These are phyloP conservation scores for Drosophila conformis DNA, from an alignment of 2,888 invertebrate genomes.

Conservation along the genomic window DNA sequence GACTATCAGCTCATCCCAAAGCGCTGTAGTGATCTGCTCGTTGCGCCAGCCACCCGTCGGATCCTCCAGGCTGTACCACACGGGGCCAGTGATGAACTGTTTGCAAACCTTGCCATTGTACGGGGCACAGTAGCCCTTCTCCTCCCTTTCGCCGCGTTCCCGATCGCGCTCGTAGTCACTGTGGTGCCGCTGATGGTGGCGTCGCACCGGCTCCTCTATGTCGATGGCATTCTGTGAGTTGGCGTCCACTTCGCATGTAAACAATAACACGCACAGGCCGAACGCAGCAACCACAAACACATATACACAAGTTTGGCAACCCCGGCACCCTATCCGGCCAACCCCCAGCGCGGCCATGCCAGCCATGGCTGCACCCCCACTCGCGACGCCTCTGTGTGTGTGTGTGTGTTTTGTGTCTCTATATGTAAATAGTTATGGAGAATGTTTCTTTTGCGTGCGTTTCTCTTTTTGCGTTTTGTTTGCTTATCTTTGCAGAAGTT, in stretches of 20 bases:
- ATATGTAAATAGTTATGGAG: conserved; percentile 45
- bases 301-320: conserved; percentile 34
- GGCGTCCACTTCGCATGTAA: conserved; percentile 65
- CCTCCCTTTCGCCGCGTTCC: conserved; percentile 61
- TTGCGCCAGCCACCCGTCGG: conserved; percentile 90
- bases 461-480: conserved; percentile 16
- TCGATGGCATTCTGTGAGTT: conserved; percentile 73
- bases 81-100: conserved; percentile 88
- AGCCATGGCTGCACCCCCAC: conserved; percentile 53
- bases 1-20: conserved; percentile 94
- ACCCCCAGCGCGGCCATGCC: conserved; percentile 35
- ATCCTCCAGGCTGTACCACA: conserved; percentile 91
- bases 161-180: conserved; percentile 52
- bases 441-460: conserved; percentile 12
- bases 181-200: conserved; percentile 74
- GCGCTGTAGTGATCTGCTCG: conserved; percentile 92
- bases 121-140: conserved; percentile 91
- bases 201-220: conserved; percentile 60
- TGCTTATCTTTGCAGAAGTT: conserved; percentile 4
- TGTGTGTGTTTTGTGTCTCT: conserved; percentile 38
- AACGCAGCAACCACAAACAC: conserved; percentile 43
- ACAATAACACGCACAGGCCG: conserved; percentile 75
- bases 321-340: conserved; percentile 15
- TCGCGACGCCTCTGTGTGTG: conserved; percentile 23
- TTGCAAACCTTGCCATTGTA: conserved; percentile 94